A percentile compares a stretch with the other conserved stretches of the same genome.
Evolutionary conservation across 2,888 invertebrate species (phyloP).

Genomic region (Drosophila koepferae): DNA sequence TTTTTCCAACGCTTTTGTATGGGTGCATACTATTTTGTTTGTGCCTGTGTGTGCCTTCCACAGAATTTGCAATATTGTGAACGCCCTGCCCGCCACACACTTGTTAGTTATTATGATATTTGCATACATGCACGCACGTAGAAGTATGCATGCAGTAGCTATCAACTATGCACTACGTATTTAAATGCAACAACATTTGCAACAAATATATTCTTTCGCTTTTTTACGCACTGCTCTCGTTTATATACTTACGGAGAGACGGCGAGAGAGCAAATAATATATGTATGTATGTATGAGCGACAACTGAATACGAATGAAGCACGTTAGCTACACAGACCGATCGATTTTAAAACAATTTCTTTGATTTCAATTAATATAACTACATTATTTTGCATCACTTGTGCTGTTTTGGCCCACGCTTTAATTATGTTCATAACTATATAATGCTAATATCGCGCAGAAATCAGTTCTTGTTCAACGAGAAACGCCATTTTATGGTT

Average conservation of each 20-base stretch:
- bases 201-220: constrained; percentile 59
- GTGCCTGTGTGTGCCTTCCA: constrained; percentile 45
- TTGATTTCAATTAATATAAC: constrained; percentile 35
- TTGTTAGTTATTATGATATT: constrained; percentile 50
- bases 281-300: constrained; percentile 24
- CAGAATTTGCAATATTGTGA: constrained; percentile 71
- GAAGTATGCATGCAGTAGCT: constrained; percentile 15
- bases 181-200: constrained; percentile 52
- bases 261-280: constrained; percentile 55
- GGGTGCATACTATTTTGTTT: constrained; percentile 65
- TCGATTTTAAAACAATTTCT: constrained; percentile 40
- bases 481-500: constrained; percentile 77
- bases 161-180: constrained; percentile 40
- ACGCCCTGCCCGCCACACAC: constrained; percentile 52
- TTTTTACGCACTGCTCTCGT: constrained; percentile 67
- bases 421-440: constrained; percentile 48
- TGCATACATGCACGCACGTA: constrained; percentile 12
- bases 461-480: constrained; percentile 59
- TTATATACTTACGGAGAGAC: constrained; percentile 60
- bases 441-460: constrained; percentile 60
- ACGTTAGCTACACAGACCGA: constrained; percentile 37
- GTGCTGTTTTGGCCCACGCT: constrained; percentile 27
- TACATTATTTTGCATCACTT: constrained; percentile 55
- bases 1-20: constrained; percentile 67
- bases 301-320: constrained; percentile 40